Percentiles rank a stretch among this genome's conserved stretches.
These are phyloP conservation scores for Aphaenogaster ashmeadi DNA, from an alignment of 1,140 invertebrate species.

Conservation along the genomic window DNA sequence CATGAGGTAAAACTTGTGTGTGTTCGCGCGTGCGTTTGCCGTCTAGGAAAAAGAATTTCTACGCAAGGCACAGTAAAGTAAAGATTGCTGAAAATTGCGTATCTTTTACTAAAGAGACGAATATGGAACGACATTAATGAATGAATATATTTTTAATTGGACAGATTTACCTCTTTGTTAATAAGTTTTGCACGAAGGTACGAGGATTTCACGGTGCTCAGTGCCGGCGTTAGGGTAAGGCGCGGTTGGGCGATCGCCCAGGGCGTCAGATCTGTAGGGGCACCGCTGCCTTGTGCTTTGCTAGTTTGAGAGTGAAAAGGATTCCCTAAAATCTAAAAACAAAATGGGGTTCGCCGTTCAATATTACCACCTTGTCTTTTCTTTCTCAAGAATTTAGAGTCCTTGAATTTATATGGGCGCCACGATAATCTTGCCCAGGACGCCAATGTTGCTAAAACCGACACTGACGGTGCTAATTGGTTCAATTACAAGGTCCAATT, in stretches of 20 bases:
- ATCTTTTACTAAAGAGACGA: neutral
- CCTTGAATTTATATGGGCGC: too few species aligned
- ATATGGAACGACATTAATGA: neutral
- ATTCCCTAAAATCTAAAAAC: too few species aligned
- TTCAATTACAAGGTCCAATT: conserved; percentile 50
- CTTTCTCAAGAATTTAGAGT: too few species aligned
- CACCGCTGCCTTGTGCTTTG: too few species aligned
- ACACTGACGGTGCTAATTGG: conserved; percentile 1
- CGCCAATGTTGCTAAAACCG: too few species aligned
- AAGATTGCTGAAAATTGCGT: neutral
- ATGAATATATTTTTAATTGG: conserved; percentile 14
- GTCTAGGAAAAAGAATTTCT: conserved; percentile 8
- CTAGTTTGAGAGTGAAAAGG: too few species aligned
- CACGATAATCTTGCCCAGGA: too few species aligned
- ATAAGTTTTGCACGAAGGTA: neutral
- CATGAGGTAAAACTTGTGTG: neutral
- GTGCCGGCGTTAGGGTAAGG: too few species aligned
- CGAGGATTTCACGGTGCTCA: neutral
- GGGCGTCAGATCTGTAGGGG: too few species aligned
- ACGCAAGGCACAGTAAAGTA: neutral
- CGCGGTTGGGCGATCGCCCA: too few species aligned
- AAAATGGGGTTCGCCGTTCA: too few species aligned
- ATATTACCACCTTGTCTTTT: too few species aligned
- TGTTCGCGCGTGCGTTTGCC: neutral
- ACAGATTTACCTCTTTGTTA: conserved; percentile 12